Evolutionary conservation across 2,888 invertebrate species (phyloP).

Genomic region (Xestia rhomboidea): DNA sequence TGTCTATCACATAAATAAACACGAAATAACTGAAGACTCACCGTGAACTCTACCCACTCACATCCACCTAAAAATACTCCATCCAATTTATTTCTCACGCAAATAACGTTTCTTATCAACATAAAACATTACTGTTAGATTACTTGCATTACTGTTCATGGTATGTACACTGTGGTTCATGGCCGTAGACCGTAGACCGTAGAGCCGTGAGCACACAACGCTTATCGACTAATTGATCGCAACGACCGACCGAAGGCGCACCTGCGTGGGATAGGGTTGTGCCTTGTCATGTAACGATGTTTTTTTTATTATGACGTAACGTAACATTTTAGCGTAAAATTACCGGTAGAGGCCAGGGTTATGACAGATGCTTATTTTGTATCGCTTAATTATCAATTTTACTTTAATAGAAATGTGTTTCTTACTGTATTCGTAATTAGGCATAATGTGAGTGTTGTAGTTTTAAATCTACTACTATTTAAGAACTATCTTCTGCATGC

Average conservation of each 20-base stretch:
- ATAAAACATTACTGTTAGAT: conserved; percentile 53
- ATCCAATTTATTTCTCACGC: conserved; percentile 39
- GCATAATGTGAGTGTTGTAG: not conserved
- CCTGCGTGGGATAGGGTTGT: conserved; percentile 71
- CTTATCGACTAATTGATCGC: conserved; percentile 86
- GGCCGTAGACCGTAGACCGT: conserved; percentile 52
- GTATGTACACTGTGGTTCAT: conserved; percentile 55
- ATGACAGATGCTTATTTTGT: not conserved
- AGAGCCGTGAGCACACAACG: conserved; percentile 65
- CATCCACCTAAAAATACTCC: conserved; percentile 16
- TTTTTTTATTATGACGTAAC: not conserved
- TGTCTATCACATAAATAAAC: conserved; percentile 15
- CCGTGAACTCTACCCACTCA: conserved; percentile 1
- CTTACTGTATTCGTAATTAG: not conserved
- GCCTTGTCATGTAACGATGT: conserved; percentile 14
- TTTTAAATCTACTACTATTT: not conserved
- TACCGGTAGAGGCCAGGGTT: not conserved
- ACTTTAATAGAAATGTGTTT: not conserved
- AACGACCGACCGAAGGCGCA: conserved; percentile 72
- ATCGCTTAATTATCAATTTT: not conserved
- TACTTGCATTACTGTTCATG: conserved; percentile 31
- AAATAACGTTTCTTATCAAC: conserved; percentile 46
- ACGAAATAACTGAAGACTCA: not conserved
- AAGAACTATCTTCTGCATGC: not conserved
- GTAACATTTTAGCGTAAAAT: not conserved